Evolutionary conservation across 2,888 invertebrate species (phyloP), one percentile per base, ranked within the genome.

Genomic region (Latrodectus elegans): DNA sequence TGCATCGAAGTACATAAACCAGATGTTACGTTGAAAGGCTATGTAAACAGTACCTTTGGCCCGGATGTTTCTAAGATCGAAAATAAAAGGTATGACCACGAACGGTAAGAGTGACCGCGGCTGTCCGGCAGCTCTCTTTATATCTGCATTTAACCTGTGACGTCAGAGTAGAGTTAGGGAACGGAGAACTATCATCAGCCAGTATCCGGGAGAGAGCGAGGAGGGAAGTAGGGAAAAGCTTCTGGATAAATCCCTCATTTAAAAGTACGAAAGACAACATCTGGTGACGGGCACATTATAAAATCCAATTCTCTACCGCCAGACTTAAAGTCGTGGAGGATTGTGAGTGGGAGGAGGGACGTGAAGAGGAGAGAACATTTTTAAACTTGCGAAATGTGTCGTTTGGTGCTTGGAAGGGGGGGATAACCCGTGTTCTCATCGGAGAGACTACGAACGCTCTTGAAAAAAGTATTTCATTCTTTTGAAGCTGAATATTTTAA

Each of bases 311-410:
- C 82, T 67, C 51, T 73, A 81, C 77, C 76, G 86, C 4, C 76
- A 70, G 85, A 52, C 79, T 84, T 78, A 72, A 70, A 64, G 70
- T 53, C 53, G 64, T 79, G 49, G 26, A 77, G 52, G 68, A 73
- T 15, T 53, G 75, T 51, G 52, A 68, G 67, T 49, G 68, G 70
- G 76, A 55, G 73, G 53, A 26, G 77, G 67, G 26, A 75, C 14
- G 17, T 22, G 74, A 55, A 82, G 52, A 79, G 68, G 74, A 55
- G 64, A 51, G 77, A 60, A 64, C 71, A 77, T 88, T 83, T 88
- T 88, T 88, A 88, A 88, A 88, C 82, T 88, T 88, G 87, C 83
- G 87, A 88, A 88, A 78, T 88, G 64, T 88, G 82, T 71, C 77
- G 87, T 68, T 82, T 77, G 64, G 73, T 78, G 80, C 55, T 17